phyloP scores from a whole-genome alignment of 2,113 vertebrate species.

The Cromileptes altivelis region DNA sequence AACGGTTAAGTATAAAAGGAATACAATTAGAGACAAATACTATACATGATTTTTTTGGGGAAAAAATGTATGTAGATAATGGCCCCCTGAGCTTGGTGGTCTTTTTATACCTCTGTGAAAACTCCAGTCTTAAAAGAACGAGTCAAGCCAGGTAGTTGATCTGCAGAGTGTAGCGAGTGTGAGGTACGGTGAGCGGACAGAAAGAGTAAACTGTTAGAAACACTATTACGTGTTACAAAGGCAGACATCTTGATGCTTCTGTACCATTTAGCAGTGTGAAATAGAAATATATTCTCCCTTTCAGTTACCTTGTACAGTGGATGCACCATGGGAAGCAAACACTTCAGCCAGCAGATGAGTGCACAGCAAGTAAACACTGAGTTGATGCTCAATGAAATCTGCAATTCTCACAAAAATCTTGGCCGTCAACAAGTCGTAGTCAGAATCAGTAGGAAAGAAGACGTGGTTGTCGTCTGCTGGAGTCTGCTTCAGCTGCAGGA shows the following conservation, averaged over 20 bases:
- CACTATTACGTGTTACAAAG: too few relatives aligned
- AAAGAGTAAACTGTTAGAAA: too few relatives aligned
- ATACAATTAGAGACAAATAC: too few relatives aligned
- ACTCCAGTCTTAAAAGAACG: too few relatives aligned
- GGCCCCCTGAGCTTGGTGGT: too few relatives aligned
- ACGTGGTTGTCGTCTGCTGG: constrained; percentile 73
- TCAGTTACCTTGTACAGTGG: constrained; percentile 83
- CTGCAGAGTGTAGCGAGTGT: too few relatives aligned
- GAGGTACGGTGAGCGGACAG: too few relatives aligned
- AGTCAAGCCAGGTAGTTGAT: too few relatives aligned
- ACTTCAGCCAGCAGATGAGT: constrained; percentile 86
- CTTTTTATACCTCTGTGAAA: constrained; percentile 56
- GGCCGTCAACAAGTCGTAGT: constrained; percentile 84
- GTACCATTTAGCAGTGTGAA: not conserved
- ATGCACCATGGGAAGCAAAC: constrained; percentile 79
- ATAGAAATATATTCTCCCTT: not conserved
- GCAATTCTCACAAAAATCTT: constrained; percentile 84
- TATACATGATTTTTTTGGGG: too few relatives aligned
- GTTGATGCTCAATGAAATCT: constrained; percentile 82
- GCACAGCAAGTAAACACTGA: constrained; percentile 68
- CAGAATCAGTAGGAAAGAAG: constrained; percentile 81
- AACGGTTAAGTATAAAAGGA: not conserved
- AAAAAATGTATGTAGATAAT: too few relatives aligned
- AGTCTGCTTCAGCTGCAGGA: constrained; percentile 68
- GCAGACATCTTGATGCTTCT: too few relatives aligned